Evolutionary conservation across 2,888 invertebrate genomes (phyloP).

Genomic region (Synergus umbraculus): DNA sequence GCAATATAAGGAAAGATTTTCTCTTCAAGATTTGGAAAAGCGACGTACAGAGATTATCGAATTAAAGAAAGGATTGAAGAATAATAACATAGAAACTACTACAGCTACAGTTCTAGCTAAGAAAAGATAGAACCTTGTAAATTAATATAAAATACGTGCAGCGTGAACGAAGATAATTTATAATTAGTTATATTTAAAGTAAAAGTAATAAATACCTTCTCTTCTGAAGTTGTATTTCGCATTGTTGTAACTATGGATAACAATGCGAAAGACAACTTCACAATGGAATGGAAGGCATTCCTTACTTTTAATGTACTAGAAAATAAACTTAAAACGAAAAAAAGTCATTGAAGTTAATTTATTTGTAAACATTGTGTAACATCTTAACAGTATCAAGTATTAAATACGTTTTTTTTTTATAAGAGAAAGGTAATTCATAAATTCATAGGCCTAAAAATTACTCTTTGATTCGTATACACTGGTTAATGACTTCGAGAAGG

Average conservation of each 20-base stretch:
- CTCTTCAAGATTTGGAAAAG: constrained; percentile 4
- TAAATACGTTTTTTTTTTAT: neutral
- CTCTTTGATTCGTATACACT: constrained; percentile 82
- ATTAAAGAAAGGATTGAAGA: neutral
- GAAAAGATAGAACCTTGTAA: constrained; percentile 2
- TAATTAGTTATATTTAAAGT: neutral
- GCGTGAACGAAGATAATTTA: neutral
- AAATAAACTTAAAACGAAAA: constrained; percentile 12
- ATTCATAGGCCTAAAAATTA: neutral
- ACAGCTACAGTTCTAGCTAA: neutral
- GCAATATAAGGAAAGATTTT: neutral
- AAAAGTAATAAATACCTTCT: no score
- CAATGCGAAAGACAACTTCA: no score
- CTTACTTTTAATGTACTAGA: neutral
- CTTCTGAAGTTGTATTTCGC: no score
- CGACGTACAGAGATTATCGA: neutral
- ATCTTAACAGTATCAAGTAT: neutral
- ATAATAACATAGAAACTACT: neutral
- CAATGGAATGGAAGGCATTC: no score
- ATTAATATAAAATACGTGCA: neutral
- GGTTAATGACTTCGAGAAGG: constrained; percentile 95
- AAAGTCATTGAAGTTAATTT: neutral
- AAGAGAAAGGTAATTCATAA: neutral
- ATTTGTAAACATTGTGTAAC: neutral
- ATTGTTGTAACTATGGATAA: no score